Base-by-base conservation (phyloP, 2,888 invertebrate species). In the Ophion costatus region DNA sequence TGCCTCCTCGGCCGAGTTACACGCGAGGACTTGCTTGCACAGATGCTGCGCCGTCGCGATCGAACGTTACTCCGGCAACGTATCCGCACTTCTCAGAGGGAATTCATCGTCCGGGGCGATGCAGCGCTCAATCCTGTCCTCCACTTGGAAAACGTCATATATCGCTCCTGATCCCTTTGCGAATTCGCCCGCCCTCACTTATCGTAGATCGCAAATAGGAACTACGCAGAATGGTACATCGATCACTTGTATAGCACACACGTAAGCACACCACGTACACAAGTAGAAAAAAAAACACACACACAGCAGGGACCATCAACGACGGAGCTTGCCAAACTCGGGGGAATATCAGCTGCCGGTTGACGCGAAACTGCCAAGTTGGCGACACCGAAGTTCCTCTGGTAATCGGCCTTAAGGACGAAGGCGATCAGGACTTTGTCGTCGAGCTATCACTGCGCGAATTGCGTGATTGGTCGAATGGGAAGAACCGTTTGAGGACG, bases 171-270 rank as follows among this genome's bases (percentile, higher is more conserved):
- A 77, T 69, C 57, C 77, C 33, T 59, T 69, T 29, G 59, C 42
- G 42, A 69, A 59, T 69, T 69, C n/a, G 24, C 29, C 38, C 57
- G 22, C 77, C 69, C 76, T 77, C 67, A 56, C 76, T 67, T 63
- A 67, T 77, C 76, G 61, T 42, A 45, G 61, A 73, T 61, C 38
- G 24, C 17, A 42, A 76, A 74, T 17, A 69, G 9, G 20, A 57
- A 73, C 38, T 67, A 10, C 67, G 38, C 66, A 76, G 66, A 76
- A 76, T 22, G 20, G 51, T 51, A 66, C 56, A 38, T 56, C 14
- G 56, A 69, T 69, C 69, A 77, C 77, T 69, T 45, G 42, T 14
- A 69, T 57, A n/a, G 67, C 67, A 17, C 66, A 29, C 29, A 38
- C 24, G 57, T 61, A 5, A 42, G 45, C 33, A 5, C n/a, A 20